Evolutionary conservation across 2,888 invertebrate species (phyloP), one percentile per base, ranked within the genome.

Genomic region (Timandra comae): DNA sequence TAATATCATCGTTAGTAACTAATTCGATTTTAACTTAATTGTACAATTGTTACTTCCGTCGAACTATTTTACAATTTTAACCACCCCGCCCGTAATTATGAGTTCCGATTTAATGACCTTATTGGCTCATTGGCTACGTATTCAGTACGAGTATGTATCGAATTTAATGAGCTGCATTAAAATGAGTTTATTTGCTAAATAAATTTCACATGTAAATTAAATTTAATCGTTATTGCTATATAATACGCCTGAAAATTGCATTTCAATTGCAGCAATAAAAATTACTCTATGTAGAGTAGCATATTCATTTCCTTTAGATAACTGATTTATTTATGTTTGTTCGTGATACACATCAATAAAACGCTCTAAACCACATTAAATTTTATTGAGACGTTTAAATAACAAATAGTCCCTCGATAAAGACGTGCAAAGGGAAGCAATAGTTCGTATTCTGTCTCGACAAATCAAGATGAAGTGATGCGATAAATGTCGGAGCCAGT

Each of bases 391-490:
- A 64, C 68, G 53, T 70, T 65, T 55, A 48, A 56, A 50, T 70
- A 63, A 69, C 59, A 63, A 67, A 72, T 64, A 59, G 52, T 40
- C 46, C 58, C 52, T 63, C 56, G 61, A 58, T 63, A 55, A 52
- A 63, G 61, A 61, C 52, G 44, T 54, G 43, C 43, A 61, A 57
- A 47, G 59, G 57, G 62, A 56, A 62, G 61, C 54, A 61, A 65
- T 66, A 66, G 61, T 61, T 59, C 49, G 57, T 57, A 56, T 52
- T 49, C 49, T 54, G 43, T 41, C 35, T 52, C 56, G 53, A 76
- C 74, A 78, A 75, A 76, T 75, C 74, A 76, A 68, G 78, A 77
- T 76, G 24, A 24, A 67, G 67, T 67, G 68, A 69, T 58, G 41
- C 60, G 70, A 74, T 78, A 74, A 71, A 68, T 47, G 70, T 68